Base-by-base conservation (phyloP, 2,888 invertebrate species). In the Chorisops tibialis region DNA sequence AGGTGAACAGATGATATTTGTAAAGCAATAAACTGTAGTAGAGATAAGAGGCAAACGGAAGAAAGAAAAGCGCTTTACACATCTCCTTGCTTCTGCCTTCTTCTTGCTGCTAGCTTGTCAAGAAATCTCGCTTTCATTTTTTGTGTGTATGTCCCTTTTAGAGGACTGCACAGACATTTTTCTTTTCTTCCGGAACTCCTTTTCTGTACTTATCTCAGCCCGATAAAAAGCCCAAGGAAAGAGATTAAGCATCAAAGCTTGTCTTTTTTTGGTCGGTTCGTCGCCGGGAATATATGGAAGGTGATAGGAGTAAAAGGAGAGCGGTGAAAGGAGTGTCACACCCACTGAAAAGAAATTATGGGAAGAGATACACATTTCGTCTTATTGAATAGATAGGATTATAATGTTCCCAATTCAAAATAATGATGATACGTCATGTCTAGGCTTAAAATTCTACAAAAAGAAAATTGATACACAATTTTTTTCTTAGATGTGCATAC, bases 351-450 rank as follows among this genome's bases (percentile, higher is more conserved):
- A 19, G 9, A 19, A 16, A 24, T 18, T 18, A 22, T 52, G 9
- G 19, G 41, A 41, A 22, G 54, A 39, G 24, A 43, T 38, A 41
- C 41, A 18, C 18, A 5, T 6, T 45, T 45, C 41, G 24, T 48
- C 41, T 54, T 54, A 54, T 54, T 54, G 54, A 54, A 54, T 54
- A 54, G 54, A 54, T 54, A 43, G 54, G 54, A 54, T 54, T 54
- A 54, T 39, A 54, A 41, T 54, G 54, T 54, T 21, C 54, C 41
- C n/a, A 54, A 41, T 54, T 54, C 41, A 41, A 54, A 54, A 54
- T 54, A 54, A 54, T 54, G 54, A 54, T 54, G 54, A 41, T 43
- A 43, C 54, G 39, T 21, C 54, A 43, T 21, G 41, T 54, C 43
- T 54, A 41, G 52, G 54, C 54, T 43, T 54, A 54, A 54, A 24